Base-by-base conservation (phyloP, 2,113 vertebrate genomes). In the Prinia subflava region DNA sequence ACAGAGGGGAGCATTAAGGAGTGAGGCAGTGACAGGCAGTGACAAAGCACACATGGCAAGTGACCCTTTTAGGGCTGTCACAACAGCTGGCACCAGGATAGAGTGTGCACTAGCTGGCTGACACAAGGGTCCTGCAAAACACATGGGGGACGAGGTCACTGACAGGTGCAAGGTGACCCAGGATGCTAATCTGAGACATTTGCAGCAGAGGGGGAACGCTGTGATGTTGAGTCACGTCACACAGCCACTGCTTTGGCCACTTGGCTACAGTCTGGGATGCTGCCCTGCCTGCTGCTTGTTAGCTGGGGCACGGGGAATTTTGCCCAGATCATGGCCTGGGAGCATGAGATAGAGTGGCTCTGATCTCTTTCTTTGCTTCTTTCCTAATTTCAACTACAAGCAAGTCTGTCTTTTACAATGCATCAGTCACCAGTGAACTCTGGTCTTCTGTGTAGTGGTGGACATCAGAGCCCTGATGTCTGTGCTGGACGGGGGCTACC, bases 141-240 rank as follows among this genome's bases (percentile, higher is more conserved):
- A 22, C 13, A 0, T 1, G 1, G 69, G 75, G 28, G 31, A 11
- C 1, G 0, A 76, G 47, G 52, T 84, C 60, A 28, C 39, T 14
- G 11, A 23, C 25, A 50, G 52, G 44, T 60, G 35, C 80, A 71
- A 67, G 30, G 56, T 85, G 39, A 73, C 53, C 24, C 52, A 13
- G 1, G 11, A 9, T 41, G 56, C 56, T 91, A 21, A 76, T 47
- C 7, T 57, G 47, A 87, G 70, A 71, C 25, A 10, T 23, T 11
- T 2, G 1, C 28, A 63, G 56, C 62, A 37, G 30, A 73, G 31
- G 33, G 37, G 67, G 16, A 68, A 3, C 16, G 0, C 68, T 53
- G 55, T 0, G 0, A 31, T 16, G 13, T 30, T 74, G 59, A 56
- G 14, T 33, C 23, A 8, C 5, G 18, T 59, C 53, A 37, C 67